Evolutionary conservation across 2,797 vertebrate genomes (phyloP).

Genomic region (Momotus momota): DNA sequence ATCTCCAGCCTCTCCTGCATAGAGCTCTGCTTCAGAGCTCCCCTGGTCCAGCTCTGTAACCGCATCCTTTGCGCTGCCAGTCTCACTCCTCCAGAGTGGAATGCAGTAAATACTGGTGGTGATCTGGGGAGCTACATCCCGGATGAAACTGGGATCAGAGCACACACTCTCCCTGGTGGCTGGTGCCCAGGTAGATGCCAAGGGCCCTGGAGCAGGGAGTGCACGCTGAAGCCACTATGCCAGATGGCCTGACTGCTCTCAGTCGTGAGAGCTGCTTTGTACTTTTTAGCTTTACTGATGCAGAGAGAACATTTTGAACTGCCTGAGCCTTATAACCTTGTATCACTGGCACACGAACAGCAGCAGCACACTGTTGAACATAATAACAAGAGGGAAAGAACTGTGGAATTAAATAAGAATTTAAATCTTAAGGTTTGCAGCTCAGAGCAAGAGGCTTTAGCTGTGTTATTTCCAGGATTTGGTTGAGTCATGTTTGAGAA

Average conservation of each 20-base stretch:
- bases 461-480: slow-evolving; percentile 60
- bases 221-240: background rate
- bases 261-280: slow-evolving; percentile 44
- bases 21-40: background rate
- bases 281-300: slow-evolving; percentile 56
- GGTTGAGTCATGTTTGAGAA: slow-evolving; percentile 66
- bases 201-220: background rate
- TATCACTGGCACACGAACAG: slow-evolving; percentile 46
- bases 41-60: background rate
- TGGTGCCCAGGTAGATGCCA: background rate
- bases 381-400: slow-evolving; percentile 50
- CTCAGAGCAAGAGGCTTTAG: slow-evolving; percentile 29
- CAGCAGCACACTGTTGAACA: slow-evolving; percentile 48
- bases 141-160: background rate
- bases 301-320: slow-evolving; percentile 71
- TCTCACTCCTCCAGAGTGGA: background rate
- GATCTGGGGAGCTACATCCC: background rate
- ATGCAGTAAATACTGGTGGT: background rate
- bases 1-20: background rate
- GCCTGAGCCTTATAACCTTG: slow-evolving; percentile 58
- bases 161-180: background rate
- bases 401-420: slow-evolving; percentile 62
- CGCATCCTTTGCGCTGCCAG: background rate
- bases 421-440: slow-evolving; percentile 57
- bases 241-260: slow-evolving; percentile 51